Percentiles rank a stretch among this genome's conserved stretches.
phyloP scores from a whole-genome alignment of 37 sponge, comb jelly and placozoan genomes.

The Halisarca cf. caerulea region DNA sequence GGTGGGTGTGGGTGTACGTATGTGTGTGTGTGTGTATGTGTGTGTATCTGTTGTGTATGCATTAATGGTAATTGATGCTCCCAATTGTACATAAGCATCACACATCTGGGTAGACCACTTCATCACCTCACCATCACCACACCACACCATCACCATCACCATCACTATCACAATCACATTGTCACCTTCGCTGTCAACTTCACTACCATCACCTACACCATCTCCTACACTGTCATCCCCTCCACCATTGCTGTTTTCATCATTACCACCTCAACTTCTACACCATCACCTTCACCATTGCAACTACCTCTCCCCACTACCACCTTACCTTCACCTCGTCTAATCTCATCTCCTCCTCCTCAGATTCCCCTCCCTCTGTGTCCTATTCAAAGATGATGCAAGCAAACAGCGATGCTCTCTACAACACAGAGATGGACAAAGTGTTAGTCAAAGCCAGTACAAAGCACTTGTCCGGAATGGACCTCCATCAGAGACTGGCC shows the following conservation, averaged over 20 bases:
- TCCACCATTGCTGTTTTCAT: no score
- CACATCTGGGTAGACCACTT: no score
- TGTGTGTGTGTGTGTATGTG: no score
- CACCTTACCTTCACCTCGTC: not conserved
- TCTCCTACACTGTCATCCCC: no score
- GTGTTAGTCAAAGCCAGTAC: not conserved
- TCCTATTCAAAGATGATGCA: not conserved
- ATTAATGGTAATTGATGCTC: no score
- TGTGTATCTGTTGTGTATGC: no score
- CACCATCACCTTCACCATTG: not conserved
- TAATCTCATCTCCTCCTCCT: not conserved
- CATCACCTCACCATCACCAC: not conserved
- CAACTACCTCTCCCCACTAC: not conserved
- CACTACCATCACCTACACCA: not conserved
- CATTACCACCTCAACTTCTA: not conserved
- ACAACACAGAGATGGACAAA: not conserved
- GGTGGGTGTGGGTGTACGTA: no score
- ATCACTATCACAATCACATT: not conserved
- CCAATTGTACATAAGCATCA: no score
- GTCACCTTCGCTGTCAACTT: not conserved
- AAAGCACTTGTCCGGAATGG: not conserved
- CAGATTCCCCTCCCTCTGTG: no score
- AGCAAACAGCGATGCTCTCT: not conserved
- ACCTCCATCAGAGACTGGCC: conserved; percentile 7
- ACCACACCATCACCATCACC: not conserved